A percentile compares a stretch with the other conserved stretches of the same genome.
phyloP scores from a whole-genome alignment of 2,797 vertebrate genomes.

The Sebastolobus alascanus region DNA sequence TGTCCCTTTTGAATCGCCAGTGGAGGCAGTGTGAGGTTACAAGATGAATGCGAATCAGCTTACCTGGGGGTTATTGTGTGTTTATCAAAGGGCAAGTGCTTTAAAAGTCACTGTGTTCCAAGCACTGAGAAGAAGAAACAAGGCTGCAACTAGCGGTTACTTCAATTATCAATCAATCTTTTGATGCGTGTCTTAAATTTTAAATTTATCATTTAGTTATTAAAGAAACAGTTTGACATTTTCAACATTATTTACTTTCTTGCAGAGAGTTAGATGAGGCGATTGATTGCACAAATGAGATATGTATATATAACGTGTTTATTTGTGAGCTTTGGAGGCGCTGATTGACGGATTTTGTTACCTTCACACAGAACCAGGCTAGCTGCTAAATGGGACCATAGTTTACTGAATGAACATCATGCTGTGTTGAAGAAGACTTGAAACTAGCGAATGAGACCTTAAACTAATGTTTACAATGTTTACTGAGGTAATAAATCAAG shows the following conservation, averaged over 20 bases:
- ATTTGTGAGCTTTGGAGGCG: neutral
- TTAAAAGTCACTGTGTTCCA: conserved; percentile 22
- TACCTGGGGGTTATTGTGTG: conserved; percentile 25
- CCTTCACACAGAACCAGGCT: too few species aligned
- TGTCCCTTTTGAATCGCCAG: conserved; percentile 54
- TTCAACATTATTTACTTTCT: neutral
- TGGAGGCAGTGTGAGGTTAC: conserved; percentile 40
- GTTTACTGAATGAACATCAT: too few species aligned
- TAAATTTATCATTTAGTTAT: neutral
- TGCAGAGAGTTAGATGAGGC: neutral
- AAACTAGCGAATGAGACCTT: too few species aligned
- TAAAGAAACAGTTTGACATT: neutral
- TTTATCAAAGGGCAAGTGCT: conserved; percentile 37
- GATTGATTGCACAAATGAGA: neutral
- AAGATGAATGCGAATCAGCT: conserved; percentile 62
- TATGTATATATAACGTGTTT: neutral
- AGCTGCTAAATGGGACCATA: too few species aligned
- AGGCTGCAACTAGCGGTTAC: neutral
- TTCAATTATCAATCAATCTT: neutral
- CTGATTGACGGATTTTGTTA: neutral
- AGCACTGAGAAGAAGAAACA: neutral
- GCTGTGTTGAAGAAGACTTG: too few species aligned
- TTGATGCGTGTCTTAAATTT: neutral
- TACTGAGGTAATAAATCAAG: too few species aligned
- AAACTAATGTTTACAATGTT: too few species aligned